phyloP scores from a whole-genome alignment of 2,113 vertebrate genomes.

The Oenanthe melanoleuca region DNA sequence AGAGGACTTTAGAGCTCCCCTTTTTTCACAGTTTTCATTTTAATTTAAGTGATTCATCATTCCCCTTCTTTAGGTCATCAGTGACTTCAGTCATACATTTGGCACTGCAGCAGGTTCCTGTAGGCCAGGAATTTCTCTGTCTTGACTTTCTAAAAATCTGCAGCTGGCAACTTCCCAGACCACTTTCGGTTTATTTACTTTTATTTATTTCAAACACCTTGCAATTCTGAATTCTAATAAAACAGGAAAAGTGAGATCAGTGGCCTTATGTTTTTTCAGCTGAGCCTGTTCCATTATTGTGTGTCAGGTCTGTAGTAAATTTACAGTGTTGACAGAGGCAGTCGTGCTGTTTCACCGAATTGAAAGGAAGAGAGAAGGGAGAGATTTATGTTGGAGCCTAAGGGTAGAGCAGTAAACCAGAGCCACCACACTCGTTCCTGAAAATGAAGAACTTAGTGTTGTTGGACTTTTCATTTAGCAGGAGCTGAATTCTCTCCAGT shows the following conservation, averaged over 20 bases:
- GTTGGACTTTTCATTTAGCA: background rate
- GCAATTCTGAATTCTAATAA: conserved; percentile 37
- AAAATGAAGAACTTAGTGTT: background rate
- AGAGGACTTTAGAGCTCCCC: background rate
- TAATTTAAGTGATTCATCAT: background rate
- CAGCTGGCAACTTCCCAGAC: background rate
- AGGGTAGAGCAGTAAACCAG: conserved; percentile 1
- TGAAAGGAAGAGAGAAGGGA: background rate
- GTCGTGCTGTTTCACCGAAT: background rate
- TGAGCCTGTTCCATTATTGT: background rate
- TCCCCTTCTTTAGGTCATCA: background rate
- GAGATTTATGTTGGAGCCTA: conserved; percentile 20
- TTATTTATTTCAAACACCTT: conserved; percentile 6
- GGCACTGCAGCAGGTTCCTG: background rate
- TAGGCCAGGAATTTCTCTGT: background rate
- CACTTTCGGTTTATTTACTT: background rate
- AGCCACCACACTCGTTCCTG: background rate
- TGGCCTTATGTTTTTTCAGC: background rate
- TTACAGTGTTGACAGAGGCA: conserved; percentile 3
- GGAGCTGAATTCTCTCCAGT: background rate
- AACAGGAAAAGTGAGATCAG: conserved; percentile 10
- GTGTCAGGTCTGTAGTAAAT: conserved; percentile 29
- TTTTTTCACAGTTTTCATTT: background rate
- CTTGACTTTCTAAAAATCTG: background rate
- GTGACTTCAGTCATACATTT: background rate